Percentiles rank a stretch among this genome's conserved stretches.
Evolutionary conservation across 2,113 vertebrate genomes (phyloP).

Genomic region (Lepidothrix coronata): DNA sequence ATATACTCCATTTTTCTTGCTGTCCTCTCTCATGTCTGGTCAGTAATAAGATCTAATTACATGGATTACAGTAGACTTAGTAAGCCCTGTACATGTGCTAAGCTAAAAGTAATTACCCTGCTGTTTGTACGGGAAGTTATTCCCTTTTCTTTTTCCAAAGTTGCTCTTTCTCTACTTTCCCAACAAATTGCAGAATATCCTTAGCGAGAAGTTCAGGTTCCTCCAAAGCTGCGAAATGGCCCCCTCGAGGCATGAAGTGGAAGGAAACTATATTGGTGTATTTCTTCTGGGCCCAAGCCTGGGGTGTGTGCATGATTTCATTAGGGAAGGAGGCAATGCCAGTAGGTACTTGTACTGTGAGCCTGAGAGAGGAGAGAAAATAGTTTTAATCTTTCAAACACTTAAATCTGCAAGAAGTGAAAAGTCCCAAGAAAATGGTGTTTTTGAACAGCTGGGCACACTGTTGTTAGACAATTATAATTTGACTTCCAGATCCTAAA

Average conservation of each 20-base stretch:
- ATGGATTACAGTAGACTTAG: background rate
- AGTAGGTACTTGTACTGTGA: conserved; percentile 72
- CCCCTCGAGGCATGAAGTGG: conserved; percentile 72
- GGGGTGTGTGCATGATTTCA: conserved; percentile 60
- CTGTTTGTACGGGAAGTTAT: background rate
- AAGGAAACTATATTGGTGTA: conserved; percentile 73
- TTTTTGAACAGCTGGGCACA: background rate
- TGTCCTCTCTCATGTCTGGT: background rate
- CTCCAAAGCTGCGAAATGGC: conserved; percentile 77
- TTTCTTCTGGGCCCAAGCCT: conserved; percentile 67
- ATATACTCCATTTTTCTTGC: background rate
- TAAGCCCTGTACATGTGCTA: background rate
- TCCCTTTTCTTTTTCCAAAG: background rate
- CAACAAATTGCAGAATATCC: conserved; percentile 75
- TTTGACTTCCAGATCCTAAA: background rate
- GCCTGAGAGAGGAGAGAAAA: conserved; percentile 47
- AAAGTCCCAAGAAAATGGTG: background rate
- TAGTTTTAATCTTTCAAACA: background rate
- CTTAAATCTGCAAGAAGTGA: background rate
- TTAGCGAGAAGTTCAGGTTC: conserved; percentile 74
- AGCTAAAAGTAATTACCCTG: background rate
- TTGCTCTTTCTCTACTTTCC: conserved; percentile 54
- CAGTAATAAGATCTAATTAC: background rate
- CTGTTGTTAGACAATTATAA: background rate
- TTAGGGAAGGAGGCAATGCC: conserved; percentile 74